Base-by-base conservation (phyloP, 2,888 invertebrate genomes). In the Cryptocheilus praepositus region DNA sequence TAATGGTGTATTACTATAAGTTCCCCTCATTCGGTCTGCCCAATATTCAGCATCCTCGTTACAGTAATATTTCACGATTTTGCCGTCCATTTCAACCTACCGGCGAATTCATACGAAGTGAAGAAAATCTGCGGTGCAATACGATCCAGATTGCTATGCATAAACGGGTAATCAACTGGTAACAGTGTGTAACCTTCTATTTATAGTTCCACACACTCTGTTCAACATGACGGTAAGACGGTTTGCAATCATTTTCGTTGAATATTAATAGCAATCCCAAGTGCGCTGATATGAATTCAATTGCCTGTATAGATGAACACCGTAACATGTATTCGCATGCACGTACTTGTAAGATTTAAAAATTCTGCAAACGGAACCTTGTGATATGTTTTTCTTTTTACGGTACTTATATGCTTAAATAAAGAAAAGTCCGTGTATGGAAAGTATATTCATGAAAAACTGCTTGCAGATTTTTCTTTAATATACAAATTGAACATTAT, bases 1-100 rank as follows among this genome's bases (percentile, higher is more conserved):
- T 81, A 83, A 81, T 81, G 76, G 77, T 63, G 56, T 63, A 60
- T 74, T 64, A 62, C 61, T 71, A 70, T 36, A 36, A 61, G 73
- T 73, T 80, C 81, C 80, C 81, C 74, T 71, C 67, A 53, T 66
- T 73, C 61, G 54, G 69, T 61, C 58, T 46, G 49, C 56, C 61
- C 66, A 65, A 73, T 65, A 77, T 73, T 74, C 75, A 73, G 80
- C 74, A 77, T 80, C 80, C 80, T 80, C 61, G 77, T 80, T 80
- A 77, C 65, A 64, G 59, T 64, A 60, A 62, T 62, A 62, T 49
- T 60, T 53, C 28, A 53, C 53, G 62, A 58, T 60, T 67, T 64
- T 59, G 70, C 57, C 65, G 66, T 28, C 61, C 56, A 65, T 73
- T 78, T 73, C 70, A 70, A 59, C 66, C 68, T 64, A 7, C 59